Conservation (phyloP, 2,113 vertebrate species). For the Sphaerodactylus townsendi region DNA sequence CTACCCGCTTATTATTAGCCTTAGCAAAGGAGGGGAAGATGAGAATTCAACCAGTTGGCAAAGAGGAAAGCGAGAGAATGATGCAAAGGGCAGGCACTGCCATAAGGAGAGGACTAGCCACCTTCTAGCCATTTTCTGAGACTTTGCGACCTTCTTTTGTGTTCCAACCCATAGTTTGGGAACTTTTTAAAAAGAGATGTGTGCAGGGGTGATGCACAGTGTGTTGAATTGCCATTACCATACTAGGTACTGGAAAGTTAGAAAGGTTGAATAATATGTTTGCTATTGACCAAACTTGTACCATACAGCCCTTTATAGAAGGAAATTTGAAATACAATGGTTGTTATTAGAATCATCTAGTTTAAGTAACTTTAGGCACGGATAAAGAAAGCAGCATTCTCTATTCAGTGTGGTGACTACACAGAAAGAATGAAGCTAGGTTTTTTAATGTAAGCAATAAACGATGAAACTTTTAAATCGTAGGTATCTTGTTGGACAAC, state of each 20-base stretch:
- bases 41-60: no score
- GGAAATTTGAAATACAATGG: not conserved
- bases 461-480: constrained; percentile 33
- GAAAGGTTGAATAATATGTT: not conserved
- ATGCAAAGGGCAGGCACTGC: no score
- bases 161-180: no score
- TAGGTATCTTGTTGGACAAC: constrained; percentile 97
- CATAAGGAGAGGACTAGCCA: no score
- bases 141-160: no score
- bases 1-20: no score
- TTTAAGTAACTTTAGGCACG: not conserved
- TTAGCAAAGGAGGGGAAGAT: no score
- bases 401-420: not conserved
- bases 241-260: not conserved
- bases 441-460: not conserved
- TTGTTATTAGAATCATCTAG: not conserved
- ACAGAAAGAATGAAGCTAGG: not conserved
- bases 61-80: no score
- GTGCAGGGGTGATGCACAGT: not conserved
- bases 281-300: not conserved
- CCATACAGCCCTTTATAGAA: not conserved
- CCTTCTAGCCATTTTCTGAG: no score
- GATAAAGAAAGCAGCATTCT: not conserved
- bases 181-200: not conserved
- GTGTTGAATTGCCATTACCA: no score